phyloP scores from a whole-genome alignment of 1,140 invertebrate genomes.

The Galendromus occidentalis region DNA sequence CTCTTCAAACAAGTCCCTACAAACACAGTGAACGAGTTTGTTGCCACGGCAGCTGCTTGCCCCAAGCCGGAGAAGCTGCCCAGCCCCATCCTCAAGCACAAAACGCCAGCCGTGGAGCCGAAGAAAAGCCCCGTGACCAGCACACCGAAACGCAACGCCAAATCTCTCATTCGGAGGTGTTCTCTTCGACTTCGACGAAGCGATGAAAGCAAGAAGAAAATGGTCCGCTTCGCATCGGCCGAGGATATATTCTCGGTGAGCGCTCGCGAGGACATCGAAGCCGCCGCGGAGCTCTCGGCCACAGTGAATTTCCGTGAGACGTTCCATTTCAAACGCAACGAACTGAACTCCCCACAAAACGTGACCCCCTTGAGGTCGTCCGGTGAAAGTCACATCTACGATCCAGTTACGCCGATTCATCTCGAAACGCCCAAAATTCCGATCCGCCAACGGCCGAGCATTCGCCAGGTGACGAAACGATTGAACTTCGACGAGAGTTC shows the following conservation, averaged over 20 bases:
- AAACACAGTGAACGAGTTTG: conserved; percentile 8
- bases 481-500: conserved; percentile 3
- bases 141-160: background rate
- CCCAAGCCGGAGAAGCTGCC: conserved; percentile 5
- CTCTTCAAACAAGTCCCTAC: conserved; percentile 7
- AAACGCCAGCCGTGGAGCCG: conserved; percentile 6
- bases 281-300: background rate
- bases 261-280: background rate
- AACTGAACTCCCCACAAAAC: background rate
- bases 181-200: background rate
- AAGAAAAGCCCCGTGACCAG: conserved; percentile 9
- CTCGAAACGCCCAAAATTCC: background rate
- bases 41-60: background rate
- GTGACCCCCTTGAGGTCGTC: background rate
- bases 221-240: conserved; percentile 1
- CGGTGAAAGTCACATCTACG: background rate
- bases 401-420: conserved; percentile 7
- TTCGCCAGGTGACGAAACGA: background rate
- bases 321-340: too few relatives aligned
- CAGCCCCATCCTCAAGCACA: conserved; percentile 5
- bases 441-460: background rate
- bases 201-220: conserved; percentile 3
- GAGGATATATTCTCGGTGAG: conserved; percentile 4
- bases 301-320: background rate
- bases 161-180: conserved; percentile 8